A percentile compares a stretch with the other conserved stretches of the same genome.
Evolutionary conservation across 2,113 vertebrate genomes (phyloP).

Genomic region (Camelus bactrianus): DNA sequence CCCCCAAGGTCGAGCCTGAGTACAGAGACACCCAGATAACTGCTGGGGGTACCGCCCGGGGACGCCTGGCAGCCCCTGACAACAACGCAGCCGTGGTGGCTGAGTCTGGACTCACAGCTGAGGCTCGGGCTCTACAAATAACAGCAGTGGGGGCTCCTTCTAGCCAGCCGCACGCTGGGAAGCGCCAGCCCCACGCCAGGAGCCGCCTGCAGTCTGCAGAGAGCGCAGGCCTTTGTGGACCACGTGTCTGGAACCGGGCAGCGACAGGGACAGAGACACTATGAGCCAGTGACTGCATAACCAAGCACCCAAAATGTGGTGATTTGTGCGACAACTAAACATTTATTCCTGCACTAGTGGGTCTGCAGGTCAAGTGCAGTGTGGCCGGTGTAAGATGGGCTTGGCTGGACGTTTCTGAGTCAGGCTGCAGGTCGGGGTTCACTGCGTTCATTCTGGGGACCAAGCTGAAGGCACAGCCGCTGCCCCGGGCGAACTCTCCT

Average conservation of each 20-base stretch:
- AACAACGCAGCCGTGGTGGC: accelerated
- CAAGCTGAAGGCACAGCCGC: neutral
- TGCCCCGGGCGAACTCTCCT: neutral
- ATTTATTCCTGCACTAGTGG: neutral
- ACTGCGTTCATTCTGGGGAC: neutral
- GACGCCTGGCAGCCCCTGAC: neutral
- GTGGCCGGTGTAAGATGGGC: neutral
- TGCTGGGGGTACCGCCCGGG: neutral
- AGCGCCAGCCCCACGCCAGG: neutral
- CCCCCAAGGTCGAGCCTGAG: neutral
- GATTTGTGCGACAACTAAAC: neutral
- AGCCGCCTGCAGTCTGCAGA: neutral
- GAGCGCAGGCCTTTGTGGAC: neutral
- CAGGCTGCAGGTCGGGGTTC: neutral
- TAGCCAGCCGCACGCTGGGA: neutral
- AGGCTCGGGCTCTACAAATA: neutral
- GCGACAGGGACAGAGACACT: neutral
- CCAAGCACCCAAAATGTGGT: neutral
- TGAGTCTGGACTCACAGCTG: neutral
- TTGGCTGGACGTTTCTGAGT: neutral
- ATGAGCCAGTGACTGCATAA: neutral
- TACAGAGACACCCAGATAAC: neutral
- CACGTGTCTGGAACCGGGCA: neutral
- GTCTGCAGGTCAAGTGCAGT: neutral
- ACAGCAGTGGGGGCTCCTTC: neutral